Evolutionary conservation across 2,797 vertebrate species (phyloP), one percentile per base, ranked within the genome.

Genomic region (Dipus sagitta): DNA sequence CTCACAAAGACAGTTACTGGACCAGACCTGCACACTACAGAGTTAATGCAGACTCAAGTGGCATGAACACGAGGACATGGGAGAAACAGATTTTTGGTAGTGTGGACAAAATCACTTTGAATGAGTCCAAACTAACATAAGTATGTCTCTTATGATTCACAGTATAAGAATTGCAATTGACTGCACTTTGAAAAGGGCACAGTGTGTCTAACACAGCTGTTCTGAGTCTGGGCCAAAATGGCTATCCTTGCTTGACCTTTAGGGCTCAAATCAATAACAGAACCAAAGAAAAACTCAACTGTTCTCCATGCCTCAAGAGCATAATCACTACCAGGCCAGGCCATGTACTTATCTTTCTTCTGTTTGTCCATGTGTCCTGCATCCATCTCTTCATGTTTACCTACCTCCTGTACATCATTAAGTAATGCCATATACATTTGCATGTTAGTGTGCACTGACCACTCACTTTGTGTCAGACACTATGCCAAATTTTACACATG

Each of bases 241-340:
- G 8, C 42, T 95, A 92, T 95, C 91, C 94, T 88, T 85, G 65
- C 26, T 84, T 52, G 38, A 96, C 95, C 74, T 95, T 93, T 84
- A 9, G 71, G 71, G 79, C 23, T 70, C 93, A 92, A 96, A 89
- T 94, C 88, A 93, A 75, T 96, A 94, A 75, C 34, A 92, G 68
- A 26, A 23, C 13, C 42, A 76, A 21, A 70, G 86, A n/a, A 62
- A 78, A 93, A 90, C 34, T 28, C 80, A 86, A 67, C 6, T 77
- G 18, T 15, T 90, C 82, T 90, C 17, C 65, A 12, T 74, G 32
- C 3, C 58, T 70, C 58, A 86, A 87, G 76, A 62, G 34, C 12
- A 23, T 34, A 64, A 68, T n/a, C 85, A 75, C 23, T 30, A 90
- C 14, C 58, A 90, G 70, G 8, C 30, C 42, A 87, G 23, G 12